Evolutionary conservation across 2,797 vertebrate genomes (phyloP), one percentile per base, ranked within the genome.

Genomic region (Muscicapa striata): DNA sequence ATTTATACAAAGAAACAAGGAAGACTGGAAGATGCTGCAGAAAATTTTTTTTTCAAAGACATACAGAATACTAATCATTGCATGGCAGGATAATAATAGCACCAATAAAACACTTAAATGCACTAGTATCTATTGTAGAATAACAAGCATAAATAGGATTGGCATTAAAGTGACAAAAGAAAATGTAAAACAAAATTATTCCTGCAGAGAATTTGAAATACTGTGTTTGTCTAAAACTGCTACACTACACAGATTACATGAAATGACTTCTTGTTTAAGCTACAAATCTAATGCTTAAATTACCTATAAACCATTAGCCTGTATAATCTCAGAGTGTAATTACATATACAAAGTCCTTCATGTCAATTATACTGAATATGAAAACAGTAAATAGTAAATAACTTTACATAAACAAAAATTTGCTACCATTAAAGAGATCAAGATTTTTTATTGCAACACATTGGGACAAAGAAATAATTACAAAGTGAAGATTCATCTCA

Each of bases 241-340:
- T 36, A 74, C 8, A 4, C 17, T 54, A 57, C 1, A 0, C 15
- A 75, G 40, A 83, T 49, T 14, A 26, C 54, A 63, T n/a, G n/a
- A 75, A 89, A 72, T 38, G 52, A 58, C 57, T 67, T 69, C 61
- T 51, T 70, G 10, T 61, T 90, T 81, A 89, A 92, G 13, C 21
- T 80, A 77, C 73, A 75, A 88, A 83, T 72, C 29, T 84, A 90
- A 81, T 75, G 66, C 30, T 68, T 86, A 93, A 88, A 93, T 94
- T 94, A 73, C 69, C 55, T 61, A 64, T 84, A 87, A 95, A 75
- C 54, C 17, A 62, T 89, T 78, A 90, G n/a, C 13, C 38, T 75
- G 58, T 78, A 91, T 64, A 94, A 93, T 90, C 43, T 78, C 69
- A 76, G 17, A 87, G 78, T 18, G 63, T 27, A 89, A 84, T 87